These are phyloP conservation scores for Drosophila auraria DNA, from an alignment of 1,140 invertebrate genomes.

Conservation along the genomic window DNA sequence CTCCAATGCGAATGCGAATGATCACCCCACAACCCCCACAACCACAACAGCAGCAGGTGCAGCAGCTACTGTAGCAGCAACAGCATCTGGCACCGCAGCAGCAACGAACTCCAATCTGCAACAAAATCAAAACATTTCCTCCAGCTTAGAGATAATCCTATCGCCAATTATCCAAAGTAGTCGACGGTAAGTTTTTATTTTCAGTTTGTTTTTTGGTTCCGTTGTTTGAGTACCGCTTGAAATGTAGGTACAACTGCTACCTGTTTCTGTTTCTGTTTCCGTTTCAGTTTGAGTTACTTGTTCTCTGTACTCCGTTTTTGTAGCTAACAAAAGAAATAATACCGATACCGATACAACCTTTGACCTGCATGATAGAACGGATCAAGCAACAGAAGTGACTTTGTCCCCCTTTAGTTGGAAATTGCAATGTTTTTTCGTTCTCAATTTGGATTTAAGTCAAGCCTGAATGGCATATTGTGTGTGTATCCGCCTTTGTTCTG, in stretches of 20 bases:
- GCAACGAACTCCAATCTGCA: conserved; percentile 72
- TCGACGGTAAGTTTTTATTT: conserved; percentile 84
- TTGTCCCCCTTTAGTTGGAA: conserved; percentile 21
- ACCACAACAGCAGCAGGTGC: conserved; percentile 43
- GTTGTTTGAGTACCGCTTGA: conserved; percentile 34
- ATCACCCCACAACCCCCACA: conserved; percentile 29
- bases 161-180: conserved; percentile 85
- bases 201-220: conserved; percentile 46
- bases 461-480: conserved; percentile 24
- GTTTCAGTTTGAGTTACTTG: neutral
- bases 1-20: conserved; percentile 55
- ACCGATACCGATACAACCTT: conserved; percentile 31
- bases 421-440: conserved; percentile 33
- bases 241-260: conserved; percentile 25
- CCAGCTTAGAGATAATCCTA: conserved; percentile 85
- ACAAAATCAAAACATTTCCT: conserved; percentile 85
- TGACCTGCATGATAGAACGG: conserved; percentile 59
- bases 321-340: conserved; percentile 60
- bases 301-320: conserved; percentile 7
- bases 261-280: conserved; percentile 6
- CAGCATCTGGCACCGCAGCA: conserved; percentile 40
- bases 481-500: conserved; percentile 17
- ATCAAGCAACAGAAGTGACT: conserved; percentile 24
- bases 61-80: conserved; percentile 20
- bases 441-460: conserved; percentile 14